A percentile compares a stretch with the other conserved stretches of the same genome.
phyloP scores from a whole-genome alignment of 2,797 vertebrate genomes.

The Epinephelus malabaricus region DNA sequence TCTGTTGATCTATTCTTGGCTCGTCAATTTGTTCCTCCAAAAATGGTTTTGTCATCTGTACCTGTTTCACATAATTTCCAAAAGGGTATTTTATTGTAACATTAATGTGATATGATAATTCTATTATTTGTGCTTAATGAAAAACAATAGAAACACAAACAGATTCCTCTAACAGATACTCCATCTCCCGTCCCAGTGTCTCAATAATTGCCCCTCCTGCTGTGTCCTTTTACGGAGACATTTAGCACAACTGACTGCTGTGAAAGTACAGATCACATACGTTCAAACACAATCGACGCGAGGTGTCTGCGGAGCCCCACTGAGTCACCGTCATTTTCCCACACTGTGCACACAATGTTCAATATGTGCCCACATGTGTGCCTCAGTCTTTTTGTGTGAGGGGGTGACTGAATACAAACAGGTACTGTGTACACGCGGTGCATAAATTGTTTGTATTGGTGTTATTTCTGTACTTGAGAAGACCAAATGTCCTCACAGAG shows the following conservation, averaged over 20 bases:
- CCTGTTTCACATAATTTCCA: no score
- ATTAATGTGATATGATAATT: no score
- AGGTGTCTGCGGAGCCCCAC: constrained; percentile 18
- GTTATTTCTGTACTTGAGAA: neutral
- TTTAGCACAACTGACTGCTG: constrained; percentile 6
- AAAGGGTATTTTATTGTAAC: no score
- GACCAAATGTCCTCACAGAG: neutral
- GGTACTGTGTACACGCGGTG: neutral
- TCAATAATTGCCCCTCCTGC: neutral
- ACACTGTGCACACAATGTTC: constrained; percentile 28
- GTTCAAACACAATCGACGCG: constrained; percentile 13
- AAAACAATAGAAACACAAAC: neutral
- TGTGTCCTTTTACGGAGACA: constrained; percentile 14
- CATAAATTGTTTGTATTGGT: neutral
- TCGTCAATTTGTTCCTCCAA: no score
- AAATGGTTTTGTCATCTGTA: no score
- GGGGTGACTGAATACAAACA: neutral
- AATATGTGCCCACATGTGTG: constrained; percentile 16
- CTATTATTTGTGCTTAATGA: neutral
- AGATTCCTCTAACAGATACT: neutral
- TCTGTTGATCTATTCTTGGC: no score
- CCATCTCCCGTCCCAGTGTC: neutral
- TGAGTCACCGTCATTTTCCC: constrained; percentile 31
- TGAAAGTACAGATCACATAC: constrained; percentile 32
- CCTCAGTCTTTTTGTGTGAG: neutral